phyloP scores from a whole-genome alignment of 2,888 invertebrate species.

The Lymantria dispar region DNA sequence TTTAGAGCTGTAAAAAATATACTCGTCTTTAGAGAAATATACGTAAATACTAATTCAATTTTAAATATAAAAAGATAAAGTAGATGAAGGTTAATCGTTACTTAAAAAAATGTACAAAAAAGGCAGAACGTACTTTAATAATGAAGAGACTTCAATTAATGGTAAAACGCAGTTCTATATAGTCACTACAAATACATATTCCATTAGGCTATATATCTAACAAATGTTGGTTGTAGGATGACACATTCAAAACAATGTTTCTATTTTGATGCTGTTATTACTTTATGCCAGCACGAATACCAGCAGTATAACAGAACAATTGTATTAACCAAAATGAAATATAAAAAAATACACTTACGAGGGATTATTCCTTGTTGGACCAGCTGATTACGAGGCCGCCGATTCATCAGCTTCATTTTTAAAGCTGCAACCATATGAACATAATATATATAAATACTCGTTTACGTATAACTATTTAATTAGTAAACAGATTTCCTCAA shows the following conservation, averaged over 20 bases:
- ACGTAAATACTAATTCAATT: not conserved
- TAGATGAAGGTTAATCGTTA: not conserved
- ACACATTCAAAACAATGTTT: not conserved
- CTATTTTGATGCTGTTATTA: not conserved
- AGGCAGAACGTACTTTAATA: not conserved
- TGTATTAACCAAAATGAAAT: too few species aligned
- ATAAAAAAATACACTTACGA: conserved; percentile 88
- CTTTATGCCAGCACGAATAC: not conserved
- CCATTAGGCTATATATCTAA: too few species aligned
- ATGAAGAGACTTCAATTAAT: not conserved
- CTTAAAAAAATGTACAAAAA: not conserved
- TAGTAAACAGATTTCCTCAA: conserved; percentile 22
- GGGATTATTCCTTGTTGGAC: conserved; percentile 99
- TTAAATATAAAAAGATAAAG: not conserved
- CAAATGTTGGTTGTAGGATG: not conserved
- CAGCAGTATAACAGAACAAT: too few species aligned
- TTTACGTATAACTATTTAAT: conserved; percentile 8
- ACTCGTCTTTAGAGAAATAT: conserved; percentile 1
- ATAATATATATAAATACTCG: conserved; percentile 26
- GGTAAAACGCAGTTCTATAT: not conserved
- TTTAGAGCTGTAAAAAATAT: conserved; percentile 88
- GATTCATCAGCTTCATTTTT: conserved; percentile 97
- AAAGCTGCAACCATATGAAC: conserved; percentile 88
- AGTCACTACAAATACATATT: not conserved
- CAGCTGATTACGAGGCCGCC: conserved; percentile 96